Conservation (phyloP, 2,113 vertebrate genomes). For the Danionella cerebrum region DNA sequence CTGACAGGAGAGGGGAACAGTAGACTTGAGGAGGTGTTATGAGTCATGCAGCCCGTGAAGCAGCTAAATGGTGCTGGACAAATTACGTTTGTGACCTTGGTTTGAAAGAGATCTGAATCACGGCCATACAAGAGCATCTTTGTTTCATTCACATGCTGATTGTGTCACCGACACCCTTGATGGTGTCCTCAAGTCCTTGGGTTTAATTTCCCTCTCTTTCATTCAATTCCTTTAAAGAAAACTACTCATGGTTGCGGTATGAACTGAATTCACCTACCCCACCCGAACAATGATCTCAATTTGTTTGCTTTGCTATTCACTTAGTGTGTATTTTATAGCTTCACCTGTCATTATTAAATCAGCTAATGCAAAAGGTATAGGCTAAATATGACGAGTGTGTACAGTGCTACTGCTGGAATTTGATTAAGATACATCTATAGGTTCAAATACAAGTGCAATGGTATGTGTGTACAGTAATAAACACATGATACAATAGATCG, state of each 20-base stretch:
- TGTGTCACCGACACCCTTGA: neutral
- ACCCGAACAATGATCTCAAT: neutral
- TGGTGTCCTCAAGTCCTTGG: neutral
- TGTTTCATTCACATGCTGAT: neutral
- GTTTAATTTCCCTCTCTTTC: neutral
- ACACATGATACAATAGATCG: no score
- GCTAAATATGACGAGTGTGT: neutral
- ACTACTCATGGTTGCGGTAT: neutral
- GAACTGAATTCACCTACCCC: neutral
- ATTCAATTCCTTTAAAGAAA: neutral
- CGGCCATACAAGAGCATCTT: neutral
- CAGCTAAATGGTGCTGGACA: constrained; percentile 4
- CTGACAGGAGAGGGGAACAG: constrained; percentile 10
- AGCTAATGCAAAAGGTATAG: neutral
- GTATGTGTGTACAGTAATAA: no score
- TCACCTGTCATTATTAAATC: constrained; percentile 2
- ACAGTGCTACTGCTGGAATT: neutral
- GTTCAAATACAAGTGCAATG: neutral
- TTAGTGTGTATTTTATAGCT: neutral
- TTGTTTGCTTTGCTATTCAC: neutral
- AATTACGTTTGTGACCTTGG: neutral
- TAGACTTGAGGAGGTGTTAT: constrained; percentile 18
- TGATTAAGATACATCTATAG: neutral
- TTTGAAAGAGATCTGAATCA: constrained; percentile 1
- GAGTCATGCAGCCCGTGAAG: constrained; percentile 24